Base-by-base conservation (phyloP, 2,888 invertebrate genomes). In the Rhamphomyia laevipes region DNA sequence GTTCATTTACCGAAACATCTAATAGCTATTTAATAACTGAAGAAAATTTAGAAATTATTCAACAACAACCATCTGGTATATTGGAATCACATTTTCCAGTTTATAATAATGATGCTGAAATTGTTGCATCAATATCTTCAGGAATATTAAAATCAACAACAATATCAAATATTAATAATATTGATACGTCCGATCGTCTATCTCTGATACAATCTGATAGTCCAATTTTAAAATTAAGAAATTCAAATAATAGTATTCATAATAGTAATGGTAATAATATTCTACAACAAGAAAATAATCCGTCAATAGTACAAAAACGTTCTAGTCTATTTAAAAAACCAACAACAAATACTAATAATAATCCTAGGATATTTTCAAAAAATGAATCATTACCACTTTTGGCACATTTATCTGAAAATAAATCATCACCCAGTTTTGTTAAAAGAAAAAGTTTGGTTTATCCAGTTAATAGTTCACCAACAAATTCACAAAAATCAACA, bases 401-500 rank as follows among this genome's bases (percentile, higher is more conserved):
- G 55, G 75, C 68, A 54, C 68, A 68, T 64, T 60, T 69, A 48
- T 59, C 61, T 37, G 64, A 66, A 49, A 56, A 55, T 12, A 56
- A 53, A 49, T 72, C 73, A 11, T 72, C 77, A 40, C 77, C 78
- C 42, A 75, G 74, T 61, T 76, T 74, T 59, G 76, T 79, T 2
- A 74, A 77, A 53, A 71, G 80, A 53, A 78, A 80, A 61, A 78
- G 78, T 59, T 76, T 76, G 60, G 75, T 81, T 43, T 81, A 80
- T 67, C 80, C 80, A 47, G 58, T 53, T 41, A 60, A 58, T 27
- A 59, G 56, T 27, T 18, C 18, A 12, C 40, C 40, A 18, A 18
- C 40, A 17, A 40, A 40, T 5, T 16, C 33, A n/a, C 11, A 33
- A 33, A 33, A 12, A 44, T 50, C 18, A 50, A 49, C 16, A 53